These are phyloP conservation scores for Drosophila cardini DNA, from an alignment of 1,140 invertebrate genomes.

Conservation along the genomic window DNA sequence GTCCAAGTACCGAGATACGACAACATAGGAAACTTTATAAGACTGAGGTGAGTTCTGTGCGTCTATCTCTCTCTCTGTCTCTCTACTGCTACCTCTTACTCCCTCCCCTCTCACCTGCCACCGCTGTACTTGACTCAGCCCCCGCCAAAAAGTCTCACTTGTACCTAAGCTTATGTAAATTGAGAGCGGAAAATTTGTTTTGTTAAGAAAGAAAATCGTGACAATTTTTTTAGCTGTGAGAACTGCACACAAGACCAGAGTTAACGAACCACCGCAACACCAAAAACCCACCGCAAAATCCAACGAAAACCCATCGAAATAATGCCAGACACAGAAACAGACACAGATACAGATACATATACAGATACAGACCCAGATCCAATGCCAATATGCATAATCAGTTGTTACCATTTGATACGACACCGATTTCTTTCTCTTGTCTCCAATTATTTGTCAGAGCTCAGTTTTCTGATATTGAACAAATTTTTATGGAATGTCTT, in stretches of 20 bases:
- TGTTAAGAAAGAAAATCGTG: conserved; percentile 11
- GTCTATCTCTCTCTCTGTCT: background rate
- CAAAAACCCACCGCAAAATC: too few relatives aligned
- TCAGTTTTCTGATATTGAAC: conserved; percentile 1
- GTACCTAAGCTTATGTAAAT: conserved; percentile 76
- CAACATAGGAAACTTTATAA: conserved; percentile 82
- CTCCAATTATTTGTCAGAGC: conserved; percentile 1
- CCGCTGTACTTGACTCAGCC: conserved; percentile 3
- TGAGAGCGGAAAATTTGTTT: conserved; percentile 10
- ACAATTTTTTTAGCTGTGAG: conserved; percentile 52
- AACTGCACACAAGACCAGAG: conserved; percentile 56
- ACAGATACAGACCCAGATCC: conserved; percentile 32
- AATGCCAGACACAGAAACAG: background rate
- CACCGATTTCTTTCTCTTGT: conserved; percentile 3
- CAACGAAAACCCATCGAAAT: background rate
- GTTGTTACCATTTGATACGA: conserved; percentile 25
- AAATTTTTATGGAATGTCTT: background rate
- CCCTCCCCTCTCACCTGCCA: conserved; percentile 1
- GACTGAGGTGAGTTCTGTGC: conserved; percentile 79
- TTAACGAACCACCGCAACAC: background rate
- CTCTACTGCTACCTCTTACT: conserved; percentile 9
- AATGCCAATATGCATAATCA: conserved; percentile 62
- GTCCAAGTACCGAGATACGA: conserved; percentile 41
- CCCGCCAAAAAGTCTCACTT: conserved; percentile 45
- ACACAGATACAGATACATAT: too few relatives aligned